Conservation (phyloP, 2,888 invertebrate species). For the Cheilosia scutellata region DNA sequence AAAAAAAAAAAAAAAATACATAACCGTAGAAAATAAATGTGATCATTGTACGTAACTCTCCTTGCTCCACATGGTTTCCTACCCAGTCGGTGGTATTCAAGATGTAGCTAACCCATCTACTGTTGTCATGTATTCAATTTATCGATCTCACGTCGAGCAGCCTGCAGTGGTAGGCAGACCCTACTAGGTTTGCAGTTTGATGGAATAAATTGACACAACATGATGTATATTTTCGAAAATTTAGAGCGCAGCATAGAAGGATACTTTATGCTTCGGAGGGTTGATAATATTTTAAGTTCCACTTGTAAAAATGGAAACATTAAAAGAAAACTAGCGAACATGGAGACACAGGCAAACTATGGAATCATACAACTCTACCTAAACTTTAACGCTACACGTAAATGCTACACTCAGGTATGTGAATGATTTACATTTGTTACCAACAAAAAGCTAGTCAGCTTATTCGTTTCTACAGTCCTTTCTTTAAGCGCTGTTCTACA, state of each 20-base stretch:
- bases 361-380: background rate
- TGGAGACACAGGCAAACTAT: background rate
- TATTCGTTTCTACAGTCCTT: constrained; percentile 41
- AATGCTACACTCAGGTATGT: constrained; percentile 1
- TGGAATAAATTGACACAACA: constrained; percentile 20
- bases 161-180: constrained; percentile 23
- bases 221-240: constrained; percentile 19
- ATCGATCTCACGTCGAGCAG: constrained; percentile 61
- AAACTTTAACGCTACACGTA: background rate
- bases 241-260: background rate
- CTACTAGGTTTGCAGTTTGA: constrained; percentile 30
- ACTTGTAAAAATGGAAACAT: constrained; percentile 3
- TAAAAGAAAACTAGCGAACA: background rate
- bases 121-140: constrained; percentile 39
- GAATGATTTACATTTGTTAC: constrained; percentile 17
- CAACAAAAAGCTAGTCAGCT: constrained; percentile 33
- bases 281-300: background rate
- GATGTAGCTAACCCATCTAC: constrained; percentile 39
- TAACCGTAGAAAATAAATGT: constrained; percentile 59
- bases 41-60: constrained; percentile 61
- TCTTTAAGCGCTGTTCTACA: constrained; percentile 31
- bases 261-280: background rate
- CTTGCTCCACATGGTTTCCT: constrained; percentile 51
- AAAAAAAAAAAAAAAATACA: constrained; percentile 12
- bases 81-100: constrained; percentile 44